Evolutionary conservation across 2,797 vertebrate genomes (phyloP).

Genomic region (Macroramphosus scolopax): DNA sequence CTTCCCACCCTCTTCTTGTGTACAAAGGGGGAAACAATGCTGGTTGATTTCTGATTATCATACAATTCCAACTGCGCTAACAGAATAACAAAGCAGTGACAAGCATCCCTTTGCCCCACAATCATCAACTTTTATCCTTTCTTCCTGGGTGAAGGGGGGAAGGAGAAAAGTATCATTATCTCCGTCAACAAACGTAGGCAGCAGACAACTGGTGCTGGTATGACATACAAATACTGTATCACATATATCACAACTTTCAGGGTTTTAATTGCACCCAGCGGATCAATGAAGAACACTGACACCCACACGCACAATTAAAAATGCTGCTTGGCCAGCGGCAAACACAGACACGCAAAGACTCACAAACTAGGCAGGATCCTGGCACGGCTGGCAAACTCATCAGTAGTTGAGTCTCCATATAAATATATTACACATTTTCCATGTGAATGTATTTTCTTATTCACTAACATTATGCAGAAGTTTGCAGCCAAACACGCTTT

Average conservation of each 20-base stretch:
- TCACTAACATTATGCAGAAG: too few species aligned
- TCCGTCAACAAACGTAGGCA: slow-evolving; percentile 25
- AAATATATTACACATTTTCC: too few species aligned
- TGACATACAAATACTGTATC: slow-evolving; percentile 11
- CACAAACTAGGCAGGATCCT: slow-evolving; percentile 23
- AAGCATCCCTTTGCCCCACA: slow-evolving; percentile 23
- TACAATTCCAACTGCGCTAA: slow-evolving; percentile 52
- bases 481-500: too few species aligned
- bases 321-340: slow-evolving; percentile 14
- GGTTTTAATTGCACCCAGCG: slow-evolving; percentile 32
- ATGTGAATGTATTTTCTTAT: too few species aligned
- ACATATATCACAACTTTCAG: slow-evolving; percentile 23
- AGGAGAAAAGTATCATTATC: slow-evolving; percentile 25
- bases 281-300: too few species aligned
- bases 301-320: slow-evolving; percentile 13
- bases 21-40: slow-evolving; percentile 43
- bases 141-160: slow-evolving; percentile 23
- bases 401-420: too few species aligned
- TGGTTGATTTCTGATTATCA: slow-evolving; percentile 59
- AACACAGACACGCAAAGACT: slow-evolving; percentile 13
- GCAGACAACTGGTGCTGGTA: slow-evolving; percentile 1
- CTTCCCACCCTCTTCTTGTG: slow-evolving; percentile 38
- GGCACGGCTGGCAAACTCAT: slow-evolving; percentile 52
- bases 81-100: slow-evolving; percentile 47
- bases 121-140: slow-evolving; percentile 33